Evolutionary conservation across 1,140 invertebrate genomes (phyloP).

Genomic region (Carposina sasakii): DNA sequence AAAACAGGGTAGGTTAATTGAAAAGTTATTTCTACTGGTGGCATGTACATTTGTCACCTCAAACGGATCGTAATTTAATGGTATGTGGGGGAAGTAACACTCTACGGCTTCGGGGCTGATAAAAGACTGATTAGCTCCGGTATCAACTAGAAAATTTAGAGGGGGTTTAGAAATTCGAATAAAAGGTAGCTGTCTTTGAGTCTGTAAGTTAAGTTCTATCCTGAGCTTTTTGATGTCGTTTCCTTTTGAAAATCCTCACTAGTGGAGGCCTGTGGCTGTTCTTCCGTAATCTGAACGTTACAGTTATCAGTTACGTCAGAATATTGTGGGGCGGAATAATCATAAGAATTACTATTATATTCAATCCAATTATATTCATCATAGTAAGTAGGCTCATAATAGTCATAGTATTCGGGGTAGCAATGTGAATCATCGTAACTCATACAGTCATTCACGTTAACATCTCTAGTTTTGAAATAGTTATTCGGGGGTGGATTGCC

Average conservation of each 20-base stretch:
- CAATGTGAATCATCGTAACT: neutral
- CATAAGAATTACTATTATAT: neutral
- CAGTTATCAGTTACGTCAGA: neutral
- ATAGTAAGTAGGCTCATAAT: neutral
- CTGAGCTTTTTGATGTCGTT: neutral
- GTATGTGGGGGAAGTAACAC: neutral
- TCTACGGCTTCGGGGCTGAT: neutral
- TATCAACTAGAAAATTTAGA: neutral
- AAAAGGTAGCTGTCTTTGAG: neutral
- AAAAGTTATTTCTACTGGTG: neutral
- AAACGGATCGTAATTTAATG: neutral
- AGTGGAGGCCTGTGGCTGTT: neutral
- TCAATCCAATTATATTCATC: too few relatives aligned
- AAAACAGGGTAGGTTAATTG: slow-evolving; percentile 1
- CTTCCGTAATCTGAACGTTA: neutral
- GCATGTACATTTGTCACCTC: neutral
- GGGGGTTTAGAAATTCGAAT: neutral
- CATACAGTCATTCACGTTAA: neutral
- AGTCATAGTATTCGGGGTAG: neutral
- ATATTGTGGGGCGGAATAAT: neutral
- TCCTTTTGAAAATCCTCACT: neutral
- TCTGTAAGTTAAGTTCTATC: slow-evolving; percentile 4
- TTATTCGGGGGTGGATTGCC: neutral
- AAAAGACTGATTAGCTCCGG: slow-evolving; percentile 1
- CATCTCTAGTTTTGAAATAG: neutral